Percentiles rank a stretch among this genome's conserved stretches.
phyloP scores from a whole-genome alignment of 2,113 vertebrate genomes.

The Nymphicus hollandicus region DNA sequence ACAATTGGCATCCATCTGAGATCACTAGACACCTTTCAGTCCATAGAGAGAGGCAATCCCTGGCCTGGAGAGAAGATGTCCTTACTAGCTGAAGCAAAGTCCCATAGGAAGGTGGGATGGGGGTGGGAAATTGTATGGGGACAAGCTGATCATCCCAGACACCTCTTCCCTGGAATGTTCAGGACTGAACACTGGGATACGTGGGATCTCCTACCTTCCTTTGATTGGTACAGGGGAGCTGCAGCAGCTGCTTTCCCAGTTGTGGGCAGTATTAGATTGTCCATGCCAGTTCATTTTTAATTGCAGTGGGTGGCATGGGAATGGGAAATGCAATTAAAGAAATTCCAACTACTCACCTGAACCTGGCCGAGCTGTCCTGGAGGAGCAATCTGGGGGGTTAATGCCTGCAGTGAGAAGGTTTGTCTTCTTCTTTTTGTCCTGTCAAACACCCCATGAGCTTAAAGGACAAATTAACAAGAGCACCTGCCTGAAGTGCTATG shows the following conservation, averaged over 20 bases:
- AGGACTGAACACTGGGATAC: neutral
- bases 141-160: neutral
- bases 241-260: neutral
- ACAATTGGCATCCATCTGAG: neutral
- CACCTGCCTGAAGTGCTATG: neutral
- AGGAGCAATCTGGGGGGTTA: neutral
- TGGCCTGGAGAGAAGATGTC: neutral
- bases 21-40: neutral
- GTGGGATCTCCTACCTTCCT: neutral
- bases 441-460: neutral
- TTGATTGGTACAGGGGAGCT: neutral
- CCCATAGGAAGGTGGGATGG: neutral
- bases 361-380: neutral
- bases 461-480: neutral
- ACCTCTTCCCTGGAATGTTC: neutral
- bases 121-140: neutral
- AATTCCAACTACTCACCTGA: neutral
- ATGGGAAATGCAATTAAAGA: neutral
- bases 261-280: neutral
- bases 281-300: neutral
- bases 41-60: neutral
- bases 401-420: neutral
- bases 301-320: neutral
- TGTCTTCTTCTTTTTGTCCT: neutral
- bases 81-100: neutral